Evolutionary conservation across 2,113 vertebrate species (phyloP), one percentile per base, ranked within the genome.

Genomic region (Elachura formosa): DNA sequence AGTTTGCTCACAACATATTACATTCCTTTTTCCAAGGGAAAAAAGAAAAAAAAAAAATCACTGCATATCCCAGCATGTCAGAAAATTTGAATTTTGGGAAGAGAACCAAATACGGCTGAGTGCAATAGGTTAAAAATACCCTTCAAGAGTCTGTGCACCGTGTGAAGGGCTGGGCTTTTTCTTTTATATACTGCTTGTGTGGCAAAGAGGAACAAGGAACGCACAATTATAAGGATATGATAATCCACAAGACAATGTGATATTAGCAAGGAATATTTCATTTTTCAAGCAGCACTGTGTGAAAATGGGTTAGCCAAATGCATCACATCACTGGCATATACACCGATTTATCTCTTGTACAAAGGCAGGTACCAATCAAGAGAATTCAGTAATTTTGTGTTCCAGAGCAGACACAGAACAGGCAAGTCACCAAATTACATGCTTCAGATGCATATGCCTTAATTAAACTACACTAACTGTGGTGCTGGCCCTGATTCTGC

Each of bases 51-150:
- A 72, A 51, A 36, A 28, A 7, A 15, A 46, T 48, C 56, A 48
- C 73, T 40, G 93, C 48, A 22, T 83, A 93, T 77, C 48, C 61
- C 46, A 92, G 55, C 66, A 80, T 6, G 51, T 86, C 79, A 90
- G 17, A 26, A 74, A 69, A 87, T 91, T 80, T 59, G 31, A 80
- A 80, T 90, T 93, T 90, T 90, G 72, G 93, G 84, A 93, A 75
- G 33, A 89, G 52, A 96, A 77, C 89, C 89, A 94, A 95, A 95
- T 91, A 91, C 36, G 67, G 89, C 45, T 85, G 74, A 66, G 59
- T 52, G 78, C 68, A 83, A 93, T 83, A 95, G 75, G 67, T 93
- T 96, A 94, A 96, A 96, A 97, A 96, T 95, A 94, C 51, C 51
- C 89, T 85, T 79, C 59, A 71, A n/a, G 76, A 84, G 11, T 38